Evolutionary conservation across 1,140 invertebrate genomes (phyloP), one percentile per base, ranked within the genome.

Genomic region (Drusus annulatus): DNA sequence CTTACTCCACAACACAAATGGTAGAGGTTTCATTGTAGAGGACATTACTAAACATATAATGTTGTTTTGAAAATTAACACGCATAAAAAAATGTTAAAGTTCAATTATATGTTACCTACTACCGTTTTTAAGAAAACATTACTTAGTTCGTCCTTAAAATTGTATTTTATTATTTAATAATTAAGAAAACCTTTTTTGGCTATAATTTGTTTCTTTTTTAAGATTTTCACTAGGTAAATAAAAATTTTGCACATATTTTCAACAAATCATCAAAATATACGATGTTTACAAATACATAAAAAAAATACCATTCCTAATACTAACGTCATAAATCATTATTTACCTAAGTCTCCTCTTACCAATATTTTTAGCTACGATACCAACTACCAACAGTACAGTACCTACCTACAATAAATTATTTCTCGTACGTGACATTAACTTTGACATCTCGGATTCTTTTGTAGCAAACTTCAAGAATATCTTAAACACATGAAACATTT

Each of bases 381-480:
- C n/a, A n/a, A n/a, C n/a, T n/a, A n/a, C 19, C 17, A 50, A 50
- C 10, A 45, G 63, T 68, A 50, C 10, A 45, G 63, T 68, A 31
- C 63, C 36, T 68, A 36, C 25, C 21, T 68, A 17, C 13, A 71
- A 21, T 52, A 52, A 17, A 74, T 74, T 16, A 25, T 74, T 75
- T 75, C 31, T 58, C 36, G 8, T 78, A 68, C 62, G 76, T 78
- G 76, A 78, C 76, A 78, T 56, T 71, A 21, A 19, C 17, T 71
- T 71, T 71, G 73, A 60, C 63, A 28, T 54, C 63, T 69, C 51
- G 2, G 50, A 23, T 36, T 68, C 45, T 68, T 78, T 78, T 54
- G 76, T 78, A 78, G 76, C 62, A 31, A 36, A 25, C 75, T 69
- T 69, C 62, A 19, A 62, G 63, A 78, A 56, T 69, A 31, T 13